Conservation (phyloP, 2,797 vertebrate species). For the Pseudocheirus occidentalis region DNA sequence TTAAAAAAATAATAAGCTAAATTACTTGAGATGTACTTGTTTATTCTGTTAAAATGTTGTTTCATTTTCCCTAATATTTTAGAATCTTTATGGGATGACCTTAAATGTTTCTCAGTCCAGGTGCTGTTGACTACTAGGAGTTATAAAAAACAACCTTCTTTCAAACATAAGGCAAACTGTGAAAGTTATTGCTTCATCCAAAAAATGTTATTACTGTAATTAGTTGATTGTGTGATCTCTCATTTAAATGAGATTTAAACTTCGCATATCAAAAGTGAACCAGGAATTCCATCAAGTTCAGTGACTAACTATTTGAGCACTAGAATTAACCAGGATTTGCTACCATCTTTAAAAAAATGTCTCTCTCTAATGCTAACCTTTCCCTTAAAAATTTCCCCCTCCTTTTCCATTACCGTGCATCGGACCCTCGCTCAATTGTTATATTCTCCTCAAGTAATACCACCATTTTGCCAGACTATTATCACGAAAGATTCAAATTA, state of each 20-base stretch:
- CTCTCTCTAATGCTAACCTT: neutral
- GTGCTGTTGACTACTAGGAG: neutral
- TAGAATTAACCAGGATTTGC: neutral
- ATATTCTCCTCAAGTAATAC: neutral
- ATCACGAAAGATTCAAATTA: neutral
- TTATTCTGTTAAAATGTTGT: slow-evolving; percentile 54
- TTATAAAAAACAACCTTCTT: neutral
- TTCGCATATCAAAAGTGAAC: neutral
- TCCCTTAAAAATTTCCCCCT: neutral
- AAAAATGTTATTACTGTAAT: neutral
- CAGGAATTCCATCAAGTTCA: neutral
- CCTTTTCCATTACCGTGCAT: neutral
- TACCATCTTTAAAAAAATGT: neutral
- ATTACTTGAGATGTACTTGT: slow-evolving; percentile 66
- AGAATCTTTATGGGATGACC: slow-evolving; percentile 23
- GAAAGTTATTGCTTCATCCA: neutral
- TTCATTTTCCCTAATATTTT: slow-evolving; percentile 70
- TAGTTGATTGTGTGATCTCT: neutral
- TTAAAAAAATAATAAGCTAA: slow-evolving; percentile 33
- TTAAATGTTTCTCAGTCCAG: slow-evolving; percentile 49
- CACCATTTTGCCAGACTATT: neutral
- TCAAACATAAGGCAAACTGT: neutral
- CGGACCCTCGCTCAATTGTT: neutral
- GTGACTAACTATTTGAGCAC: neutral
- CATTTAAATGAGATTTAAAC: neutral